Percentiles rank a stretch among this genome's conserved stretches.
These are phyloP conservation scores for Incurvaria masculella DNA, from an alignment of 2,888 invertebrate species.

Conservation along the genomic window DNA sequence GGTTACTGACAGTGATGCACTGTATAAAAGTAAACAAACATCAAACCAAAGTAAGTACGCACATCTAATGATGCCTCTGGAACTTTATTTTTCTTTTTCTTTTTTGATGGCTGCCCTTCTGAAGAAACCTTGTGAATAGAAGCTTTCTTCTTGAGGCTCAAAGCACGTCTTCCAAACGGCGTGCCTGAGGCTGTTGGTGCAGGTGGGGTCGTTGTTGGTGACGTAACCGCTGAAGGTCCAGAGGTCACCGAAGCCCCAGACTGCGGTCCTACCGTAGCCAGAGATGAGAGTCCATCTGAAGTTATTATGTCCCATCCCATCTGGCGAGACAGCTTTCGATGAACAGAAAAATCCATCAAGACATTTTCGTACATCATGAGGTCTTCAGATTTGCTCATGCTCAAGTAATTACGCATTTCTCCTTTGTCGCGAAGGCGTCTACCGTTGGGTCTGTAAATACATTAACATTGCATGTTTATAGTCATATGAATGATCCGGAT, in stretches of 20 bases:
- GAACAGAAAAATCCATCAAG: conserved; percentile 43
- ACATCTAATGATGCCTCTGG: too few species aligned
- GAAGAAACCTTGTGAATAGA: conserved; percentile 1
- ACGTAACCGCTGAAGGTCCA: too few species aligned
- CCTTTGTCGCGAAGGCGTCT: conserved; percentile 41
- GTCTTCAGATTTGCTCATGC: conserved; percentile 20
- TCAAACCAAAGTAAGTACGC: too few species aligned
- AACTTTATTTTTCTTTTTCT: neutral
- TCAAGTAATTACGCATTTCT: conserved; percentile 39
- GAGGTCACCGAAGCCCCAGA: too few species aligned
- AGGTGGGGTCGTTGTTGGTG: too few species aligned
- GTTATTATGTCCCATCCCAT: conserved; percentile 40
- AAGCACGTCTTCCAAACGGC: conserved; percentile 21
- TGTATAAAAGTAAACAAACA: too few species aligned
- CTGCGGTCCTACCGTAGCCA: too few species aligned
- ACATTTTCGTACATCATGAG: conserved; percentile 28
- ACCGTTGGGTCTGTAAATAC: conserved; percentile 34
- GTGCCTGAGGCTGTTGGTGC: too few species aligned
- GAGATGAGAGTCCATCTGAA: conserved; percentile 10
- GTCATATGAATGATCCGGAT: neutral
- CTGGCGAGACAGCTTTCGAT: conserved; percentile 39
- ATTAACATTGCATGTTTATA: neutral
- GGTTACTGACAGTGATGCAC: conserved; percentile 8
- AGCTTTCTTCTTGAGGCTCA: conserved; percentile 23
- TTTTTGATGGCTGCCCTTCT: neutral